phyloP scores from a whole-genome alignment of 2,113 vertebrate genomes.

The Aptenodytes patagonicus region DNA sequence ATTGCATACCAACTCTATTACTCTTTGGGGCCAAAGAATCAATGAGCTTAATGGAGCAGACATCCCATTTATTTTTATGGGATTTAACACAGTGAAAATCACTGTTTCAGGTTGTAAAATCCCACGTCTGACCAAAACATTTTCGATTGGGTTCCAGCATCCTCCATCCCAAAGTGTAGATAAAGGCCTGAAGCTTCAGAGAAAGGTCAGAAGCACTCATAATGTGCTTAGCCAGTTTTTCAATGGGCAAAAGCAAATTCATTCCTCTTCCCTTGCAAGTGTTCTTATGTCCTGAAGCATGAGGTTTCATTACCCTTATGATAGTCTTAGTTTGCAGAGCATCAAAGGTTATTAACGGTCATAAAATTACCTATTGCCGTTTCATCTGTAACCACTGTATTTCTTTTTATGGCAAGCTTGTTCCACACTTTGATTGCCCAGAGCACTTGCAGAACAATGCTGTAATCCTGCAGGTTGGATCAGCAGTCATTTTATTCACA shows the following conservation, averaged over 20 bases:
- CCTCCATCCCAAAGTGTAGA: not conserved
- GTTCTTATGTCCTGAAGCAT: constrained; percentile 9
- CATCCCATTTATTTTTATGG: constrained; percentile 36
- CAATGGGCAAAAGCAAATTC: not conserved
- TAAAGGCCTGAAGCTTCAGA: not conserved
- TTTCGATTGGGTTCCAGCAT: not conserved
- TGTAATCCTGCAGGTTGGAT: not conserved
- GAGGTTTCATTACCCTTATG: constrained; percentile 44
- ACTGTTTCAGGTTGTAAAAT: not conserved
- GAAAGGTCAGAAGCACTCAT: not conserved
- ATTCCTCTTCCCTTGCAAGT: not conserved
- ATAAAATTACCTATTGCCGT: constrained; percentile 7
- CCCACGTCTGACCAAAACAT: not conserved
- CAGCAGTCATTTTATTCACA: constrained; percentile 16
- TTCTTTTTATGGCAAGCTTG: not conserved
- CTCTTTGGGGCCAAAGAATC: not conserved
- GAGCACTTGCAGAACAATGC: not conserved
- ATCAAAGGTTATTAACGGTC: constrained; percentile 29
- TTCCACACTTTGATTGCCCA: not conserved
- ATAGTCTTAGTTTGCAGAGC: not conserved
- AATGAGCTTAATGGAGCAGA: not conserved
- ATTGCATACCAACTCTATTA: not conserved
- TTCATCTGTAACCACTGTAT: not conserved
- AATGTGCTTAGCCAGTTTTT: not conserved
- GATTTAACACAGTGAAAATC: not conserved